Conservation (phyloP, 2,797 vertebrate species). For the Leptatherina wallacei region DNA sequence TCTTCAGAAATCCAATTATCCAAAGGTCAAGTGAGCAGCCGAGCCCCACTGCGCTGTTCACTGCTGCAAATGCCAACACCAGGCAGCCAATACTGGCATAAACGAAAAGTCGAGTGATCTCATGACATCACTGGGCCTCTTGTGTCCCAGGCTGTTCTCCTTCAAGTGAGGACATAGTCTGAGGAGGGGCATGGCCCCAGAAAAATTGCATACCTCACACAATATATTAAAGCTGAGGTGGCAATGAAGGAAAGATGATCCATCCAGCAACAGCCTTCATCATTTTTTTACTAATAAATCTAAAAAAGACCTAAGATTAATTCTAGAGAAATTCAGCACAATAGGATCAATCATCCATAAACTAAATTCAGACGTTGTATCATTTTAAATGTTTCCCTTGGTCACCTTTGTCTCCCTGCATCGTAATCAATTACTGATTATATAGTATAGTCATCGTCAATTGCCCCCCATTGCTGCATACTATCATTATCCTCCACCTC, state of each 20-base stretch:
- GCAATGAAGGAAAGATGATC: slow-evolving; percentile 1
- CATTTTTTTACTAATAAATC: neutral
- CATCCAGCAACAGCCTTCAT: slow-evolving; percentile 32
- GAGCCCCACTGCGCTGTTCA: slow-evolving; percentile 67
- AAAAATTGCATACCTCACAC: slow-evolving; percentile 13
- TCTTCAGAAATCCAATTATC: slow-evolving; percentile 84
- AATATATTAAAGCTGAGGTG: slow-evolving; percentile 33
- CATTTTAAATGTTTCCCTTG: neutral
- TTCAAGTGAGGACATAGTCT: slow-evolving; percentile 30
- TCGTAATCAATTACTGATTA: slow-evolving; percentile 48
- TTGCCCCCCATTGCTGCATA: slow-evolving; percentile 44
- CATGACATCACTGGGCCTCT: slow-evolving; percentile 48
- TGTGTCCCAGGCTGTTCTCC: slow-evolving; percentile 35
- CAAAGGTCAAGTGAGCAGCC: slow-evolving; percentile 81
- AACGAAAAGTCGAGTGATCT: slow-evolving; percentile 61
- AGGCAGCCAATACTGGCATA: slow-evolving; percentile 61
- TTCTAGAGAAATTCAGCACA: neutral
- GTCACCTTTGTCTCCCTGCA: neutral
- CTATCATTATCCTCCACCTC: slow-evolving; percentile 53
- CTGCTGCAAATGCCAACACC: slow-evolving; percentile 77
- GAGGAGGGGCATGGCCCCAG: slow-evolving; percentile 15
- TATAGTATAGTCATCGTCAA: slow-evolving; percentile 45
- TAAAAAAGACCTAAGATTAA: neutral
- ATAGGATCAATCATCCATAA: neutral
- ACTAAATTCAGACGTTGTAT: neutral